Evolutionary conservation across 2,113 vertebrate genomes (phyloP).

Genomic region (Onychorhynchus coronatus): DNA sequence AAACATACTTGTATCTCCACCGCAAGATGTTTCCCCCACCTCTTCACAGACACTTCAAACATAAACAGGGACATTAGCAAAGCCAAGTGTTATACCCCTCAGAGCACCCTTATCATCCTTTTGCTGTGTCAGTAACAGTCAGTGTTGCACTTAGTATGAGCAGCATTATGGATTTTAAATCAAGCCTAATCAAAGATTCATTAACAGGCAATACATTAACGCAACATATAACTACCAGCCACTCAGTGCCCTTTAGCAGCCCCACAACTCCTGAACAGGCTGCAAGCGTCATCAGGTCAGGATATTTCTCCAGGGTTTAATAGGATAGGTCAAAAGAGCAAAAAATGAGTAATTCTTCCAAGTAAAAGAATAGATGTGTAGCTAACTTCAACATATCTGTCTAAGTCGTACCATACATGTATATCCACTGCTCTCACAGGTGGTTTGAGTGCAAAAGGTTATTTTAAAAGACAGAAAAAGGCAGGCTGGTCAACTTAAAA

Average conservation of each 20-base stretch:
- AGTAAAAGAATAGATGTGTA: neutral
- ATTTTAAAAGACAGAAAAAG: neutral
- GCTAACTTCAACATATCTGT: neutral
- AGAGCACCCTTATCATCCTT: neutral
- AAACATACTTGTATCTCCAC: neutral
- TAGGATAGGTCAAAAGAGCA: neutral
- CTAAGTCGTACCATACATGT: neutral
- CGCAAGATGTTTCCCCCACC: neutral
- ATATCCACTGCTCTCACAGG: neutral
- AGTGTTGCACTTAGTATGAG: neutral
- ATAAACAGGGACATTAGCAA: neutral
- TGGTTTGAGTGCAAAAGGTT: neutral
- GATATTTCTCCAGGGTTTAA: neutral
- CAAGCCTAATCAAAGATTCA: slow-evolving; percentile 66
- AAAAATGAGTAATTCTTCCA: neutral
- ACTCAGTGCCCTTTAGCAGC: neutral
- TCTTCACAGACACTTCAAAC: neutral
- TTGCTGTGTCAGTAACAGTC: slow-evolving; percentile 10
- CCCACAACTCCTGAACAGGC: neutral
- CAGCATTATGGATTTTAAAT: slow-evolving; percentile 63
- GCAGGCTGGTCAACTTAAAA: neutral
- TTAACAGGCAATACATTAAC: slow-evolving; percentile 63
- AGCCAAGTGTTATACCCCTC: slow-evolving; percentile 44
- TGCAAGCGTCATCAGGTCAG: neutral
- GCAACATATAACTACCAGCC: neutral